These are phyloP conservation scores for Picus viridis DNA, from an alignment of 2,797 vertebrate genomes.

Conservation along the genomic window DNA sequence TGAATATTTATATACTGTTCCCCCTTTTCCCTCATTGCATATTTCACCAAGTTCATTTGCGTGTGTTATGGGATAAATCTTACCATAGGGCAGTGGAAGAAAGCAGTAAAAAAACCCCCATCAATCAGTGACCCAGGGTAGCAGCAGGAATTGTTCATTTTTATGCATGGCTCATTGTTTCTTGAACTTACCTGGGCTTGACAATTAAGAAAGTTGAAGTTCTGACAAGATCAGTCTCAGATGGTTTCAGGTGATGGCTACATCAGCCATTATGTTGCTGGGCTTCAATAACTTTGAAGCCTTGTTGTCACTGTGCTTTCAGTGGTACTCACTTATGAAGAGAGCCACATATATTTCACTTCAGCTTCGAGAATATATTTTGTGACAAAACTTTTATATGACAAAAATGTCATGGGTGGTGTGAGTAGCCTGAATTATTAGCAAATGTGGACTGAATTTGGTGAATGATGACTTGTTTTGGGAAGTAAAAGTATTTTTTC, in stretches of 20 bases:
- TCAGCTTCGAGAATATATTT: neutral
- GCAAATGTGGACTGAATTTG: neutral
- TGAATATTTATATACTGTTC: slow-evolving; percentile 83
- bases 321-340: neutral
- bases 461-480: neutral
- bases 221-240: neutral
- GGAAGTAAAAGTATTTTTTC: neutral
- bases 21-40: slow-evolving; percentile 76
- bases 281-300: neutral
- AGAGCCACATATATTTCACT: neutral
- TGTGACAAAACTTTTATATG: neutral
- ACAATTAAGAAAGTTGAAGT: neutral
- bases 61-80: slow-evolving; percentile 80
- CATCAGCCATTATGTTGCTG: neutral
- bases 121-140: slow-evolving; percentile 50
- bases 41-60: slow-evolving; percentile 78
- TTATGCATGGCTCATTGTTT: slow-evolving; percentile 26
- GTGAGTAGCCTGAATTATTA: neutral
- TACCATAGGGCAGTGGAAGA: slow-evolving; percentile 61
- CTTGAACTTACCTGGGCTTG: slow-evolving; percentile 16
- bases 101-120: slow-evolving; percentile 60
- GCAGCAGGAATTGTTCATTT: slow-evolving; percentile 1
- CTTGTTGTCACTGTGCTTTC: neutral
- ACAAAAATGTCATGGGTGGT: neutral
- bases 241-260: slow-evolving; percentile 16